Evolutionary conservation across 2,113 vertebrate genomes (phyloP), one percentile per base, ranked within the genome.

Genomic region (Nettapus auritus): DNA sequence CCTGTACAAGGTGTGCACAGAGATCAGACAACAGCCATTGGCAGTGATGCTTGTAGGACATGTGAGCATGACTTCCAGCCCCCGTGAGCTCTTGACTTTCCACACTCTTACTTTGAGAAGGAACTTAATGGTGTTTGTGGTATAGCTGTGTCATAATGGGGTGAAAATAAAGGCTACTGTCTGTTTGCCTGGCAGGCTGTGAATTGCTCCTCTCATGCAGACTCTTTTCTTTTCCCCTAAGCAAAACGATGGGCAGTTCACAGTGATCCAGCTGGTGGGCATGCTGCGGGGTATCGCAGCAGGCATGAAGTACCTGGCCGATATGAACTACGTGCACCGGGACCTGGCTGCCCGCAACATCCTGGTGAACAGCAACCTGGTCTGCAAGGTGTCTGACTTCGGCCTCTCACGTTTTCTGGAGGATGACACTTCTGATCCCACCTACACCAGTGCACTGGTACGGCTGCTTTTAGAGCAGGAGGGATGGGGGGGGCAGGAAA

Each of bases 171-270:
- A 66, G 6, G 5, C 73, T 75, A 3, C 60, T 34, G 21, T 7
- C 56, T 60, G 23, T 56, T 59, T 34, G 20, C 26, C 33, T 13
- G 2, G 19, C 0, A 1, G 66, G 19, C 82, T 31, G 52, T 17
- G 34, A 17, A 7, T 59, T 18, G 5, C 70, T 59, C 21, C 20
- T 70, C 42, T 84, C 16, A 92, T 1, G 3, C n/a, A 57, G 36
- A 3, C 23, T 70, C 28, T 17, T 33, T 42, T 17, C 25, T 78
- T 73, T 95, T 59, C 71, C 85, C 76, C 46, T 6, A 85, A 99
- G 99, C 99, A 99, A 99, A 99, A 99, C 0, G 99, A 99, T 0
- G 99, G 99, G 48, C 99, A 99, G 97, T 99, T 99, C 95, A 99
- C 99, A 0, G 99, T 99, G 93, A 99, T 99, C 97, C 99, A 99